These are phyloP conservation scores for Saturnia pavonia DNA, from an alignment of 2,888 invertebrate species.

Conservation along the genomic window DNA sequence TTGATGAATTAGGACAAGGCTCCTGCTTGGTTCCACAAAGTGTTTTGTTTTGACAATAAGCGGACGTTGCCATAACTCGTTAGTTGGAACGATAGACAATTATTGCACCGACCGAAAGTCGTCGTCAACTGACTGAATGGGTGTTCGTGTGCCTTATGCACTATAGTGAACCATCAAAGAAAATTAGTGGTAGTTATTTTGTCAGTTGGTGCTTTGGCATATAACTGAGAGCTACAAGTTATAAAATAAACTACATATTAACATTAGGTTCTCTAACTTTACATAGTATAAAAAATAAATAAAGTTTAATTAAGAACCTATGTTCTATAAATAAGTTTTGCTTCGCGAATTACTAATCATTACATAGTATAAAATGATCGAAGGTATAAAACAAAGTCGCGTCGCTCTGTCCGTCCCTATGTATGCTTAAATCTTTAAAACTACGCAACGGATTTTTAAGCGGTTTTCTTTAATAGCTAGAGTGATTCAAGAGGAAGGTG, in stretches of 20 bases:
- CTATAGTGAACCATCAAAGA: conserved; percentile 30
- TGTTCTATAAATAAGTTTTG: too few species aligned
- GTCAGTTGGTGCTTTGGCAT: not conserved
- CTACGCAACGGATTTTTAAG: too few species aligned
- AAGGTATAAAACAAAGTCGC: too few species aligned
- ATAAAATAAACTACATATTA: not conserved
- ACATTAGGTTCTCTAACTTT: too few species aligned
- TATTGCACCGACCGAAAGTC: conserved; percentile 56
- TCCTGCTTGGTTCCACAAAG: conserved; percentile 53
- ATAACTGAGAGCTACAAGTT: not conserved
- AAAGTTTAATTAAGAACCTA: too few species aligned
- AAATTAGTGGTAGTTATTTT: conserved; percentile 2
- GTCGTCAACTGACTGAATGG: conserved; percentile 42
- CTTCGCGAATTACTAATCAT: too few species aligned
- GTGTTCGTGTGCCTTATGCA: conserved; percentile 27
- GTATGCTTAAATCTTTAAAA: too few species aligned
- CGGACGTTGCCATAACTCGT: conserved; percentile 68
- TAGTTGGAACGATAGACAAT: conserved; percentile 47
- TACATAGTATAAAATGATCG: too few species aligned
- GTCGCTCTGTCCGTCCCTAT: too few species aligned
- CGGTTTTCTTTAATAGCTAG: too few species aligned
- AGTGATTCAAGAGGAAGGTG: too few species aligned
- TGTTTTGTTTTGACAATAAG: conserved; percentile 69
- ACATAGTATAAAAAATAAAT: too few species aligned
- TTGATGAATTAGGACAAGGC: conserved; percentile 61